Conservation (phyloP, 2,113 vertebrate species). For the Cranoglanis bouderius region DNA sequence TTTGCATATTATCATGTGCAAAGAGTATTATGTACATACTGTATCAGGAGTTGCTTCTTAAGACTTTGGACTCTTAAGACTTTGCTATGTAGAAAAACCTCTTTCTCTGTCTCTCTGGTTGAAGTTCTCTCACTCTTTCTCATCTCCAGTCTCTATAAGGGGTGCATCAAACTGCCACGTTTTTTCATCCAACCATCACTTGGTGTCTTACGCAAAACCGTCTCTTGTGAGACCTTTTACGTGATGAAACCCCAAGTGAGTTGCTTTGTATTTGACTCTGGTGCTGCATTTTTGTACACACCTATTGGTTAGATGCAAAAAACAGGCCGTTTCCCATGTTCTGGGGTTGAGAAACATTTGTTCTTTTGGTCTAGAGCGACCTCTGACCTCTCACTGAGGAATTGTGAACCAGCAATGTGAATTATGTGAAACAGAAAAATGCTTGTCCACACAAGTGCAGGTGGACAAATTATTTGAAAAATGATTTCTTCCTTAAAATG, state of each 20-base stretch:
- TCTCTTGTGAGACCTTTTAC: conserved; percentile 64
- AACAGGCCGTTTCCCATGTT: conserved; percentile 77
- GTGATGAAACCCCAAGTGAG: conserved; percentile 60
- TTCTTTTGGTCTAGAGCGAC: conserved; percentile 46
- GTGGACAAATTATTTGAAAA: conserved; percentile 32
- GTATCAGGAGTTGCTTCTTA: background rate
- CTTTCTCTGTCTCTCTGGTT: conserved; percentile 9
- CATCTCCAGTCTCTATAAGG: conserved; percentile 67
- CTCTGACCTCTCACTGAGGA: conserved; percentile 44
- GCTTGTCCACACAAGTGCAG: conserved; percentile 10
- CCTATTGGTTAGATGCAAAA: conserved; percentile 72
- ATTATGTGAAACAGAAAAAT: conserved; percentile 39
- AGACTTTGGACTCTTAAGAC: background rate
- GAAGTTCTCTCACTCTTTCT: conserved; percentile 65
- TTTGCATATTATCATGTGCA: no score
- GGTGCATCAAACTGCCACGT: conserved; percentile 80
- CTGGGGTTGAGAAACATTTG: conserved; percentile 75
- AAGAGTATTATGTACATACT: background rate
- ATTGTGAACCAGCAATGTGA: conserved; percentile 62
- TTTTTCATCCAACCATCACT: conserved; percentile 75
- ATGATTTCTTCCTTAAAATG: background rate
- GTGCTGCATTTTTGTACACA: conserved; percentile 47
- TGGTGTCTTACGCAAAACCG: conserved; percentile 69
- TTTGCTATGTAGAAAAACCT: background rate
- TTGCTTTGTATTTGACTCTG: conserved; percentile 42